phyloP scores from a whole-genome alignment of 1,140 invertebrate genomes.

The Arctopsyche grandis region DNA sequence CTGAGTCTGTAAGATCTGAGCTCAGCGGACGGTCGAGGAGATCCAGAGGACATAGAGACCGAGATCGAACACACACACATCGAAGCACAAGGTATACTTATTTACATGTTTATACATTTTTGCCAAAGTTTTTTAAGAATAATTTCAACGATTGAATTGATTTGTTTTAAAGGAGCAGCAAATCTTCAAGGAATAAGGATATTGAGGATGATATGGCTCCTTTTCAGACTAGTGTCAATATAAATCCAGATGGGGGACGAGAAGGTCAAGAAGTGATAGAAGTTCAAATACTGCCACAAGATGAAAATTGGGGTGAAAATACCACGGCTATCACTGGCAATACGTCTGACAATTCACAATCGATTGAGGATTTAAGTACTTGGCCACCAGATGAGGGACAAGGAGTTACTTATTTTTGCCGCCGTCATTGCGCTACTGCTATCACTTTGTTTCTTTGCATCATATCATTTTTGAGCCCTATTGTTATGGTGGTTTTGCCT shows the following conservation, averaged over 20 bases:
- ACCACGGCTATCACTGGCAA: slow-evolving; percentile 97
- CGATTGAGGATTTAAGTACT: slow-evolving; percentile 87
- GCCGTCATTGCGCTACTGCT: slow-evolving; percentile 81
- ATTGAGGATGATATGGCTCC: slow-evolving; percentile 72
- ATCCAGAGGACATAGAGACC: slow-evolving; percentile 66
- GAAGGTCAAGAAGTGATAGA: slow-evolving; percentile 86
- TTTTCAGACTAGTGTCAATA: slow-evolving; percentile 82
- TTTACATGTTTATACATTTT: slow-evolving; percentile 21
- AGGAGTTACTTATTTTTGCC: slow-evolving; percentile 78
- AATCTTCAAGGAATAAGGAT: slow-evolving; percentile 63
- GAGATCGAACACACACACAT: slow-evolving; percentile 67
- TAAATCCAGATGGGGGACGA: slow-evolving; percentile 74
- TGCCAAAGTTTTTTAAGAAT: background rate
- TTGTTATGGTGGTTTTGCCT: slow-evolving; percentile 94
- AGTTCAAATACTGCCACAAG: slow-evolving; percentile 92
- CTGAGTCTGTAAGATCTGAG: slow-evolving; percentile 72
- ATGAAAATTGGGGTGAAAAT: slow-evolving; percentile 98
- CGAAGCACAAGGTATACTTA: slow-evolving; percentile 70
- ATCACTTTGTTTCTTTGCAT: slow-evolving; percentile 81
- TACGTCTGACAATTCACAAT: slow-evolving; percentile 93
- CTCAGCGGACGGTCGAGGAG: slow-evolving; percentile 70
- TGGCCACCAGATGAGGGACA: slow-evolving; percentile 81
- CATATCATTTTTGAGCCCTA: slow-evolving; percentile 88
- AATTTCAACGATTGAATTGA: background rate
- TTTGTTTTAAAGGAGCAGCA: slow-evolving; percentile 59